Conservation (phyloP, 2,888 invertebrate species). For the Drosophila anomelani region DNA sequence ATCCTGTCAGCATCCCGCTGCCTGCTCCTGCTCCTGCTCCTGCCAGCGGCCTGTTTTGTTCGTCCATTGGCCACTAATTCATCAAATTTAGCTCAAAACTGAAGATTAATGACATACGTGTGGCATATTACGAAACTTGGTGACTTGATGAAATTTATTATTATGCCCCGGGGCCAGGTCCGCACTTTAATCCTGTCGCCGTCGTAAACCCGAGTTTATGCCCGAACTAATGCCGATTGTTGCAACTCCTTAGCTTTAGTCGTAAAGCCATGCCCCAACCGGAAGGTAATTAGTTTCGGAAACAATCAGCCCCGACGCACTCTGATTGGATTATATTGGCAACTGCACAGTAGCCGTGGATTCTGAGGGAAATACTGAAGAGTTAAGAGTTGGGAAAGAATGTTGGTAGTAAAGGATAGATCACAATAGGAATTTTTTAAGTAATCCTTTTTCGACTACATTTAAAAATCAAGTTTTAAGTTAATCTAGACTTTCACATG, state of each 20-base stretch:
- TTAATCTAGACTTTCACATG: background rate
- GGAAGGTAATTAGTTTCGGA: constrained; percentile 40
- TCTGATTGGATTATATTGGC: constrained; percentile 33
- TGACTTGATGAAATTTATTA: constrained; percentile 79
- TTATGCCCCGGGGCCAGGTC: constrained; percentile 30
- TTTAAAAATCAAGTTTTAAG: background rate
- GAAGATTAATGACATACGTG: constrained; percentile 78
- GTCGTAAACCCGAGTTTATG: constrained; percentile 50
- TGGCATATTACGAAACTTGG: constrained; percentile 78
- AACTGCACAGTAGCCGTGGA: background rate
- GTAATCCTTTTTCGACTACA: background rate
- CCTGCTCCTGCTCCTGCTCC: background rate
- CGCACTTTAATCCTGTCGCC: constrained; percentile 32
- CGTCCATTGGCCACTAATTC: constrained; percentile 75
- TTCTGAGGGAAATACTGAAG: background rate
- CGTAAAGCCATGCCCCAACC: constrained; percentile 6
- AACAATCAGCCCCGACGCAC: constrained; percentile 23
- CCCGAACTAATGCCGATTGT: constrained; percentile 44
- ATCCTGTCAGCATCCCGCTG: constrained; percentile 29
- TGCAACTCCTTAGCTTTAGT: constrained; percentile 61
- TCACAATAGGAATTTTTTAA: background rate
- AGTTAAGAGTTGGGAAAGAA: background rate
- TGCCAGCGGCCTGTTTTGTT: constrained; percentile 52
- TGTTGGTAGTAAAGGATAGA: background rate
- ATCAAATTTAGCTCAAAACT: constrained; percentile 78